Conservation (phyloP, 2,888 invertebrate species). For the Cepaea hortensis region DNA sequence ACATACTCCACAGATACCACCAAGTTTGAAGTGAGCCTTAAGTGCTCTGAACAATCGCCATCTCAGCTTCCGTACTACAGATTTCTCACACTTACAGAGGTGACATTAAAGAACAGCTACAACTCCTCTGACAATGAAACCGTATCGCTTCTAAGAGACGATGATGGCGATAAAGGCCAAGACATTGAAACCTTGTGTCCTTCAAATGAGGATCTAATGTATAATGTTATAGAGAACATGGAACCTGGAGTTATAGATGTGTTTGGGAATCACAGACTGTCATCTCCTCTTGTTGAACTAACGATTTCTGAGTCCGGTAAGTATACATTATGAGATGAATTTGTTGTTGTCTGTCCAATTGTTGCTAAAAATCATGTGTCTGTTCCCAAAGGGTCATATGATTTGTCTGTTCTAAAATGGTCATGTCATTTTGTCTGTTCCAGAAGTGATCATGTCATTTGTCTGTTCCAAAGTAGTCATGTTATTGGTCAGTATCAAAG, state of each 20-base stretch:
- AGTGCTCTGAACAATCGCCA: not conserved
- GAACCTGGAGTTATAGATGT: slow-evolving; percentile 2
- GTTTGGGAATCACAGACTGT: not conserved
- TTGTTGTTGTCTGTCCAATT: too few species aligned
- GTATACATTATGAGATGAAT: not conserved
- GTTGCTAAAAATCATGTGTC: too few species aligned
- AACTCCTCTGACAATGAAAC: not conserved
- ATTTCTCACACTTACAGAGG: not conserved
- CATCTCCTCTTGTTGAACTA: too few species aligned
- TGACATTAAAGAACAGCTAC: not conserved
- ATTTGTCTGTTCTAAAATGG: too few species aligned
- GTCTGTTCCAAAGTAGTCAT: too few species aligned
- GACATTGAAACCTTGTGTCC: not conserved
- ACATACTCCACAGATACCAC: not conserved
- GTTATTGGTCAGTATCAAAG: too few species aligned
- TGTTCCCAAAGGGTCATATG: too few species aligned
- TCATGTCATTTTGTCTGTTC: too few species aligned
- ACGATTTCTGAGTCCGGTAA: not conserved
- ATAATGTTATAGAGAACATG: slow-evolving; percentile 10
- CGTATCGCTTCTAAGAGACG: not conserved
- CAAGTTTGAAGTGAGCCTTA: not conserved
- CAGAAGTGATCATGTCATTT: too few species aligned
- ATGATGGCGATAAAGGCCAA: not conserved
- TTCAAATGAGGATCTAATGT: not conserved
- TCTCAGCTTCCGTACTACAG: not conserved